phyloP scores from a whole-genome alignment of 1,140 invertebrate species.

The Calosoma granatense region DNA sequence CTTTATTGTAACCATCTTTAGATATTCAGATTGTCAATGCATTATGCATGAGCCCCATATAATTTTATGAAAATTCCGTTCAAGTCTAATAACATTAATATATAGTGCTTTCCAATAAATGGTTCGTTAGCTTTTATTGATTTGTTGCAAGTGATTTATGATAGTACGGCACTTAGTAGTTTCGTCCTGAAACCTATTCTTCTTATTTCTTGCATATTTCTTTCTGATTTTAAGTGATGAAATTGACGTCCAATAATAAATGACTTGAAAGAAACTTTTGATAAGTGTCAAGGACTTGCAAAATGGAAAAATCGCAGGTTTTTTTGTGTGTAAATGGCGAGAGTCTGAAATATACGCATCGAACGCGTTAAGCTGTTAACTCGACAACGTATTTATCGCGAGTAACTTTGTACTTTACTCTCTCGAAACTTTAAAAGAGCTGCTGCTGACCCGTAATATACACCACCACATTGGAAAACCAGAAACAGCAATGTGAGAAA shows the following conservation, averaged over 20 bases:
- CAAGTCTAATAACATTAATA: neutral
- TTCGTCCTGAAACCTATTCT: too few relatives aligned
- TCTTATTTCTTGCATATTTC: too few relatives aligned
- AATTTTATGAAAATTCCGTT: slow-evolving; percentile 5
- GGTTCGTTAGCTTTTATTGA: too few relatives aligned
- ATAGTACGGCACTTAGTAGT: too few relatives aligned
- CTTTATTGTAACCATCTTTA: neutral
- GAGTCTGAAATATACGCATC: too few relatives aligned
- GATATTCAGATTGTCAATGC: neutral
- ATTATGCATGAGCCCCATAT: neutral
- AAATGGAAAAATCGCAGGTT: neutral
- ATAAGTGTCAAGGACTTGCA: neutral
- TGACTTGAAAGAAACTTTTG: neutral
- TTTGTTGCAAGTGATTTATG: too few relatives aligned
- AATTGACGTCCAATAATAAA: neutral
- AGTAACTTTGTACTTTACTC: neutral
- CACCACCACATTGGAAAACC: too few relatives aligned
- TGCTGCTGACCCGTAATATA: too few relatives aligned
- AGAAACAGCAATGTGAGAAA: too few relatives aligned
- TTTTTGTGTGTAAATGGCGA: neutral
- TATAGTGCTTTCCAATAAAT: too few relatives aligned
- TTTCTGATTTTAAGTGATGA: too few relatives aligned
- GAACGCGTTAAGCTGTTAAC: too few relatives aligned
- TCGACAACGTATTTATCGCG: neutral
- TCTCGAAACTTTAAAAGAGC: neutral